Base-by-base conservation (phyloP, 1,140 invertebrate genomes). In the Zaprionus gabonicus region DNA sequence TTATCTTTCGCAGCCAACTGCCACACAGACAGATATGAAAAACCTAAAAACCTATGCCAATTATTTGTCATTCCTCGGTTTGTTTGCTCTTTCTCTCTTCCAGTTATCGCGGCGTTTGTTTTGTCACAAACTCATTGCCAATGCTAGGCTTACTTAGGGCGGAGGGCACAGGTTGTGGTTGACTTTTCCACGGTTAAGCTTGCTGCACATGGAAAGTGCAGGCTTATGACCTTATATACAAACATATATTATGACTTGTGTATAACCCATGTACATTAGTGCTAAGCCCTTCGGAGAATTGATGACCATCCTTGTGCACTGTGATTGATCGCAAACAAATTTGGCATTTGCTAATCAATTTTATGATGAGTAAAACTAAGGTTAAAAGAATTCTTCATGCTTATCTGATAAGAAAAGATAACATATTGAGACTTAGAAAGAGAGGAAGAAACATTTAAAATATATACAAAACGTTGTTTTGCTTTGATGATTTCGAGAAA, bases 21-120 rank as follows among this genome's bases (percentile, higher is more conserved):
- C 41, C n/a, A n/a, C 41, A 46, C 41, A 9, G n/a, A 17, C n/a
- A 17, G 41, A 46, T 46, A 46, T 46, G 41, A 46, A 17, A n/a
- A 46, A 46, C n/a, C 41, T 17, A 17, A 34, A 41, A 46, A 46
- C n/a, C 41, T 46, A 9, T 46, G 41, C 41, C 41, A 46, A 51
- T 51, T 51, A 51, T 51, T 51, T 51, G 46, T 25, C 20, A 13
- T 51, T 51, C 46, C 41, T 46, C 41, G 41, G 41, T 25, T 25
- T 51, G 46, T 25, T 51, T 51, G 17, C 46, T 23, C 10, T 12
- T 25, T 3, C 46, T 25, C 10, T 20, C 20, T 20, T 51, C 46
- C n/a, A 46, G 20, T 20, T 51, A 51, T 51, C 20, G 46, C 4
- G 4, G 20, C 46, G 46, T 25, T 25, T 51, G 46, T 51, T 51